Evolutionary conservation across 2,888 invertebrate species (phyloP).

Genomic region (Plutella xylostella): DNA sequence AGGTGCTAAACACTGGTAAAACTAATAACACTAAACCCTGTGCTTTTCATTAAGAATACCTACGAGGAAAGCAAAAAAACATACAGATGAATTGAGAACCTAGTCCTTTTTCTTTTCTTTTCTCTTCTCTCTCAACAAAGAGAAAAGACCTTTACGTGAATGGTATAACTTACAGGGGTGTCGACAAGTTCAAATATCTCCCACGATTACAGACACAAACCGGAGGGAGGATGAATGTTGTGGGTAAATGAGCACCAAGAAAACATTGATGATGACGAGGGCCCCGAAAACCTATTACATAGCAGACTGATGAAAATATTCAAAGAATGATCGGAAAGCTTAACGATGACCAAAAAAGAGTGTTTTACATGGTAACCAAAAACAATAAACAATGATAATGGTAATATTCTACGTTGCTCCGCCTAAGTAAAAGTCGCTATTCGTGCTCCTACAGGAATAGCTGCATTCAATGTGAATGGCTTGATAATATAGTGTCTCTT

Average conservation of each 20-base stretch:
- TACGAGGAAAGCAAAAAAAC: no score
- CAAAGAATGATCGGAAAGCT: constrained; percentile 20
- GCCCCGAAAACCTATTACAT: constrained; percentile 19
- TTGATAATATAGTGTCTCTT: constrained; percentile 27
- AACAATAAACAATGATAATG: constrained; percentile 12
- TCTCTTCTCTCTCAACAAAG: no score
- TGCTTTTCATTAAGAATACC: no score
- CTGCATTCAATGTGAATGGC: constrained; percentile 31
- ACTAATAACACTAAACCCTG: no score
- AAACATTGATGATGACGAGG: constrained; percentile 13
- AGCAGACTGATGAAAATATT: constrained; percentile 10
- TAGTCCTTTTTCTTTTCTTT: no score
- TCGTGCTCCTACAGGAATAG: constrained; percentile 28
- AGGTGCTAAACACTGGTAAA: no score
- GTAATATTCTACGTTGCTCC: constrained; percentile 13
- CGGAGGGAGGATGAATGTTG: no score
- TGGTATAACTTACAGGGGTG: no score
- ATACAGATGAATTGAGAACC: no score
- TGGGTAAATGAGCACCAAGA: constrained; percentile 15
- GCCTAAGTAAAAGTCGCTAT: constrained; percentile 23
- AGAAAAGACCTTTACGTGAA: no score
- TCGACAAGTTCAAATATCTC: no score
- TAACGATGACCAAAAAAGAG: constrained; percentile 23
- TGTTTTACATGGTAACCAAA: constrained; percentile 21
- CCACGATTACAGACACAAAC: no score